Evolutionary conservation across 2,888 invertebrate species (phyloP), one percentile per base, ranked within the genome.

Genomic region (Tetrapedia diversipes): DNA sequence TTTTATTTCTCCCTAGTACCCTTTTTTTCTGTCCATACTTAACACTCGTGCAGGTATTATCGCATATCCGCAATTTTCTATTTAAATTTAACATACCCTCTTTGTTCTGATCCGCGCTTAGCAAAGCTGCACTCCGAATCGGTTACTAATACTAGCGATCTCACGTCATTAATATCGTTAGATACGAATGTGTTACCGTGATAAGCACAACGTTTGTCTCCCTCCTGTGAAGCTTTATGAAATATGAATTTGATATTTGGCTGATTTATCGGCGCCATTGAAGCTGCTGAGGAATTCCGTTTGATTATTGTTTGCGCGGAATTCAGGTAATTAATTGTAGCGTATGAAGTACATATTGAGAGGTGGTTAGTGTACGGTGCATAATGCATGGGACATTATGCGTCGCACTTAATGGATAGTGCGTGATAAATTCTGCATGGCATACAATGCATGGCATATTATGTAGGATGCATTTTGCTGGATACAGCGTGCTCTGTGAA

Each of bases 311-410:
- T 14, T 10, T 22, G 1, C 11, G 16, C 8, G 16, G 19, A 51
- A 19, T 49, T 39, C 10, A 1, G 37, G 4, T 10, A 39, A 49
- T 51, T 39, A 63, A 27, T 51, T 14, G 19, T 19, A 4, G 39
- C 19, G 39, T 39, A 19, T 39, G n/a, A 39, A 39, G 56, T n/a
- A n/a, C n/a, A n/a, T 56, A 56, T 56, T 14, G 27, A 45, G 11
- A 8, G 19, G 7, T 3, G 27, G 2, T 4, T 39, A 37, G 24
- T n/a, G 54, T 45, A 22, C 2, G 8, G 43, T 39, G 54, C 47
- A 34, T 32, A 29, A 43, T 61, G 59, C 32, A 54, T 24, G 10
- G 39, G 22, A 19, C 24, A 70, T 41, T 27, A 51, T 45, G 11
- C 27, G 29, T 29, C 19, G 29, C 45, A n/a, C 19, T 57, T 22